Percentiles rank a stretch among this genome's conserved stretches.
phyloP scores from a whole-genome alignment of 2,888 invertebrate genomes.

The Heliconius charithonia region DNA sequence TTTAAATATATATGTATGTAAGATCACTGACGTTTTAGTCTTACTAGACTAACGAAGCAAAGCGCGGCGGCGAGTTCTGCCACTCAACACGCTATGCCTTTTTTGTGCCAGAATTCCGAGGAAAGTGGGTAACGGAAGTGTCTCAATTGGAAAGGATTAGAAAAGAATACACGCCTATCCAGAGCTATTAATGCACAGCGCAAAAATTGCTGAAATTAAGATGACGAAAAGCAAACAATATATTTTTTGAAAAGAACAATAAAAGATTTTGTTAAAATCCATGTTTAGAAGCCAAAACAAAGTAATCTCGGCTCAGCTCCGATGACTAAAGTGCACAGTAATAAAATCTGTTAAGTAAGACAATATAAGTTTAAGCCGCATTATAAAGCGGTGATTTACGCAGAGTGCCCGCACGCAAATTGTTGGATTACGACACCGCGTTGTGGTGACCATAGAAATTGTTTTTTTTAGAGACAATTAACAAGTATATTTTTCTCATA shows the following conservation, averaged over 20 bases:
- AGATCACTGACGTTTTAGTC: no score
- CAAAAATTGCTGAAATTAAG: no score
- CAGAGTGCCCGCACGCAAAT: conserved; percentile 64
- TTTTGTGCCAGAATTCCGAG: background rate
- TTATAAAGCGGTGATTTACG: conserved; percentile 43
- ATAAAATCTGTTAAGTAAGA: conserved; percentile 40
- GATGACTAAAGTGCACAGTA: conserved; percentile 7
- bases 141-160: background rate
- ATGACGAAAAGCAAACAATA: no score
- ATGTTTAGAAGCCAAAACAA: no score
- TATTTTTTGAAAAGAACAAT: no score
- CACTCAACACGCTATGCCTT: background rate
- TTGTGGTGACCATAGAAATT: conserved; percentile 41
- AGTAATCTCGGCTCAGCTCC: background rate
- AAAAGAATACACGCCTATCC: no score
- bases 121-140: background rate
- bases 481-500: no score
- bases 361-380: conserved; percentile 45
- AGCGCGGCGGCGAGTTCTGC: background rate
- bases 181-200: no score
- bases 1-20: no score
- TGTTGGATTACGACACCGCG: conserved; percentile 62
- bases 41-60: background rate
- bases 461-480: background rate
- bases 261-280: no score